These are phyloP conservation scores for Tamias sibiricus DNA, from an alignment of 2,113 vertebrate species.

Conservation along the genomic window DNA sequence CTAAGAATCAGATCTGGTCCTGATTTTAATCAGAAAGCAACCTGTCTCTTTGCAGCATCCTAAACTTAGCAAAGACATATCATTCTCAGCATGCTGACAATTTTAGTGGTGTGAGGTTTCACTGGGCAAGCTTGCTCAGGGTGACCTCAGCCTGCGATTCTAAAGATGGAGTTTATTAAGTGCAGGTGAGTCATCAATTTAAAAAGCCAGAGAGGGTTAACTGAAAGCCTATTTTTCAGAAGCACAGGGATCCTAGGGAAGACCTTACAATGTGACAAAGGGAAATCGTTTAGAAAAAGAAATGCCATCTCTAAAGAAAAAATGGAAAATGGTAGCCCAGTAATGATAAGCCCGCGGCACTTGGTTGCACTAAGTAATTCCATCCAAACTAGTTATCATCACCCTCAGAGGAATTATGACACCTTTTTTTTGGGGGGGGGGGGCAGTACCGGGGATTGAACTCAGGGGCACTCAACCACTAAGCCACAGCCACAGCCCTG, in stretches of 20 bases:
- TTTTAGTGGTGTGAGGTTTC: slow-evolving; percentile 69
- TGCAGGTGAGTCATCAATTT: slow-evolving; percentile 75
- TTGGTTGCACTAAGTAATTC: not conserved
- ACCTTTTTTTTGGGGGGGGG: not conserved
- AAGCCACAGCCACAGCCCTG: no score
- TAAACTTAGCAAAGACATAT: slow-evolving; percentile 70
- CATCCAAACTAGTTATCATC: slow-evolving; percentile 3
- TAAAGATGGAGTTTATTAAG: slow-evolving; percentile 67
- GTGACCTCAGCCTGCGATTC: slow-evolving; percentile 65
- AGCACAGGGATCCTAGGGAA: not conserved
- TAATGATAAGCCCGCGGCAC: not conserved
- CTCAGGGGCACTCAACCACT: no score
- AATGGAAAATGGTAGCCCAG: not conserved
- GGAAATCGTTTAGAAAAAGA: slow-evolving; percentile 42
- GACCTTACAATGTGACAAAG: slow-evolving; percentile 8
- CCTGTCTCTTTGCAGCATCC: slow-evolving; percentile 59
- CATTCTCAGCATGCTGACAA: slow-evolving; percentile 53
- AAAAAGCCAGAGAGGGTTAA: slow-evolving; percentile 61
- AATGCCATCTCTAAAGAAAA: slow-evolving; percentile 37
- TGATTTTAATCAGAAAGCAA: slow-evolving; percentile 67
- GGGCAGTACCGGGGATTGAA: no score
- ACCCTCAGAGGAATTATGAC: not conserved
- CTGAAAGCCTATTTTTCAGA: slow-evolving; percentile 65
- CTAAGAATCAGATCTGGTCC: slow-evolving; percentile 48
- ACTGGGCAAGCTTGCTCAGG: slow-evolving; percentile 40